phyloP scores from a whole-genome alignment of 1,140 invertebrate genomes.

The Diorhabda elongata region DNA sequence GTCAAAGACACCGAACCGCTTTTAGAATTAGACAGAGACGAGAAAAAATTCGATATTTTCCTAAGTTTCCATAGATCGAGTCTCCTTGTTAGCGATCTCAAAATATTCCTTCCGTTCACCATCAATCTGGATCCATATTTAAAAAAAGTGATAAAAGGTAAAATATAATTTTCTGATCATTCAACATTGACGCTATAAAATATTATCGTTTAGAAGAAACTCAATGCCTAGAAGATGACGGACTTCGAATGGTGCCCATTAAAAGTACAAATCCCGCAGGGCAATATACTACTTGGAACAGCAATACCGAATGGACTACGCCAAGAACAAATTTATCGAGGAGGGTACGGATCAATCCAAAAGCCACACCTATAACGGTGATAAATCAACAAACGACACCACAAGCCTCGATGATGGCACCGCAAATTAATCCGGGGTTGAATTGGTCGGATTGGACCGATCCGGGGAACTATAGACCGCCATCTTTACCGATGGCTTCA shows the following conservation, averaged over 20 bases:
- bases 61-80: slow-evolving; percentile 80
- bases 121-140: slow-evolving; percentile 96
- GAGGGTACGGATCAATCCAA: slow-evolving; percentile 7
- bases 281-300: slow-evolving; percentile 8
- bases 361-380: slow-evolving; percentile 6
- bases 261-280: slow-evolving; percentile 19
- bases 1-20: slow-evolving; percentile 85
- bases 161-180: not conserved
- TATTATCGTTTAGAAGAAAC: slow-evolving; percentile 55
- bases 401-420: slow-evolving; percentile 9
- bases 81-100: slow-evolving; percentile 79
- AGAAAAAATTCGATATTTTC: slow-evolving; percentile 91
- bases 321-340: slow-evolving; percentile 14
- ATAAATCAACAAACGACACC: slow-evolving; percentile 8
- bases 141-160: slow-evolving; percentile 91
- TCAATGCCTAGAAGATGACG: slow-evolving; percentile 61
- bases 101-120: slow-evolving; percentile 93
- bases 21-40: slow-evolving; percentile 88
- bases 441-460: slow-evolving; percentile 21
- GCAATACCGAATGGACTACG: slow-evolving; percentile 12
- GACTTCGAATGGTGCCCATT: slow-evolving; percentile 37
- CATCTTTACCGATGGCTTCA: slow-evolving; percentile 22
- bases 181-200: too few relatives aligned
- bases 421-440: slow-evolving; percentile 11
- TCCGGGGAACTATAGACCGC: slow-evolving; percentile 10